phyloP scores from a whole-genome alignment of 2,797 vertebrate genomes.

The Anas capensis region DNA sequence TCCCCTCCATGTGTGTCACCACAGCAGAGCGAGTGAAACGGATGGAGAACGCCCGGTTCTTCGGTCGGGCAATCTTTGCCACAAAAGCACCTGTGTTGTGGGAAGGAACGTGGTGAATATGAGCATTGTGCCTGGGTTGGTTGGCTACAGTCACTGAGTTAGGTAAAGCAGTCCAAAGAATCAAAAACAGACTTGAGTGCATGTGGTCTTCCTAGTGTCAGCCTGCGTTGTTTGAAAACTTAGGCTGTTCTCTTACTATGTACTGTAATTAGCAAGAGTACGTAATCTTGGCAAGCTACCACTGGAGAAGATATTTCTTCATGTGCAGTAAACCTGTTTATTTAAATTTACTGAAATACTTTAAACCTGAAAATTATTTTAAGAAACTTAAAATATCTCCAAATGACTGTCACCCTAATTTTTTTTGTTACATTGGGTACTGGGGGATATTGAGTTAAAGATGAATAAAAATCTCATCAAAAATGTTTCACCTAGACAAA shows the following conservation, averaged over 20 bases:
- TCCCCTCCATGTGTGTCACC: constrained; percentile 87
- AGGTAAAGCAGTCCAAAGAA: neutral
- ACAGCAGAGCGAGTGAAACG: constrained; percentile 91
- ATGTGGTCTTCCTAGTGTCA: neutral
- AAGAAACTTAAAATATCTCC: neutral
- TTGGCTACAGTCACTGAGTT: neutral
- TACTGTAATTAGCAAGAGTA: neutral
- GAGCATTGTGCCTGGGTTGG: neutral
- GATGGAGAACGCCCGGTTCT: constrained; percentile 92
- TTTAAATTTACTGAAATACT: neutral
- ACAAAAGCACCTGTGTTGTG: constrained; percentile 91
- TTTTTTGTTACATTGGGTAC: fast-evolving
- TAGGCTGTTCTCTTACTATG: neutral
- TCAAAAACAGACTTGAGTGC: neutral
- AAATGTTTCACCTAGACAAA: neutral
- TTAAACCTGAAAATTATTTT: neutral
- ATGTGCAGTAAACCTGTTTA: neutral
- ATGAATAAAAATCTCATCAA: neutral
- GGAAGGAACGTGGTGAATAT: constrained; percentile 34
- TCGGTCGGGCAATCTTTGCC: constrained; percentile 95
- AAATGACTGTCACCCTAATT: neutral
- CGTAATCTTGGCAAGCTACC: neutral
- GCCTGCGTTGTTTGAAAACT: neutral
- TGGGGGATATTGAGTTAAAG: neutral
- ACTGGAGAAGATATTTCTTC: neutral